Evolutionary conservation across 2,888 invertebrate genomes (phyloP).

Genomic region (Polyommatus icarus): DNA sequence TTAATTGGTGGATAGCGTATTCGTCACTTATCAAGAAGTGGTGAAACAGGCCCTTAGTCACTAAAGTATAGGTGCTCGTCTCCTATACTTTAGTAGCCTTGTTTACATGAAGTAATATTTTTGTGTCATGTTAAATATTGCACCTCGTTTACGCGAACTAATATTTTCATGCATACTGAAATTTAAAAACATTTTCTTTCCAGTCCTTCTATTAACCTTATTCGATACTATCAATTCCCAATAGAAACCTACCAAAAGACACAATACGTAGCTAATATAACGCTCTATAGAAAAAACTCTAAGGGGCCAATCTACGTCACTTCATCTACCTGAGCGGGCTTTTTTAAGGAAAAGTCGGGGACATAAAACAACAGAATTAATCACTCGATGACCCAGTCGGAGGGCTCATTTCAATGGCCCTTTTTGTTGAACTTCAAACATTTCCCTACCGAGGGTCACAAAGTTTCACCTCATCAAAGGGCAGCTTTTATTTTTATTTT

Average conservation of each 20-base stretch:
- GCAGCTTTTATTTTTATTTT: slow-evolving; percentile 29
- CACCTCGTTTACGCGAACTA: too few species aligned
- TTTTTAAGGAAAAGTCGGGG: slow-evolving; percentile 25
- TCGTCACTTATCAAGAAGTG: too few species aligned
- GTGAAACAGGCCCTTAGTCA: too few species aligned
- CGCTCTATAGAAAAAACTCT: not conserved
- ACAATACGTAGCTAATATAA: not conserved
- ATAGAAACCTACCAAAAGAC: not conserved
- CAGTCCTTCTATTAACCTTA: not conserved
- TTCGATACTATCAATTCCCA: not conserved
- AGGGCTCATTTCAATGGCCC: slow-evolving; percentile 28
- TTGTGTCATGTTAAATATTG: too few species aligned
- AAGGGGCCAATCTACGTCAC: not conserved
- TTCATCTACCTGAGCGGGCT: slow-evolving; percentile 2
- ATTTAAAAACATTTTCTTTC: not conserved
- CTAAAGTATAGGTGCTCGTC: too few species aligned
- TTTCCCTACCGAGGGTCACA: slow-evolving; percentile 25
- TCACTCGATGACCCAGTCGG: slow-evolving; percentile 27
- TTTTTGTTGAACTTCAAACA: slow-evolving; percentile 18
- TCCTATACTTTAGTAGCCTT: too few species aligned
- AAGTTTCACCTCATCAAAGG: slow-evolving; percentile 27
- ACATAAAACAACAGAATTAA: slow-evolving; percentile 31
- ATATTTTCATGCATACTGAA: not conserved
- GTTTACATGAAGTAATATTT: too few species aligned
- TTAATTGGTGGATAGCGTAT: too few species aligned